Percentiles rank a stretch among this genome's conserved stretches.
Evolutionary conservation across 2,888 invertebrate species (phyloP).

Genomic region (Phyllotreta cruciferae): DNA sequence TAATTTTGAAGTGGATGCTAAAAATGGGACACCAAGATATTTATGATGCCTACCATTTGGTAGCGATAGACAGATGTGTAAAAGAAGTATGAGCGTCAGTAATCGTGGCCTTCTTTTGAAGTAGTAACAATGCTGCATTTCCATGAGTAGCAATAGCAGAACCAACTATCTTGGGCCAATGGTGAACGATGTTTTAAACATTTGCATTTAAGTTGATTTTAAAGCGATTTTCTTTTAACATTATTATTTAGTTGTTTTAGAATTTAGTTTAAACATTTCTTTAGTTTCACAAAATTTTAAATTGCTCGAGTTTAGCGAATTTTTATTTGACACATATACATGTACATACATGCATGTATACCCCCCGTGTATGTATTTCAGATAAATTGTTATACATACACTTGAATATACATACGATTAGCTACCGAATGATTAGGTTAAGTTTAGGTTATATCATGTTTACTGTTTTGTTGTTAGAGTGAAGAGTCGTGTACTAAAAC

Average conservation of each 20-base stretch:
- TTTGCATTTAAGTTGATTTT: conserved; percentile 40
- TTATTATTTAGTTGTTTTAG: conserved; percentile 40
- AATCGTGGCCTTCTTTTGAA: conserved; percentile 58
- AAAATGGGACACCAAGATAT: conserved; percentile 39
- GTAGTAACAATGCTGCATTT: conserved; percentile 59
- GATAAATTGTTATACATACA: conserved; percentile 52
- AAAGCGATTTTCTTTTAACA: conserved; percentile 38
- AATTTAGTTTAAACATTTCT: conserved; percentile 39
- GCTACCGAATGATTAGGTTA: conserved; percentile 53
- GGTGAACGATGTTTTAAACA: conserved; percentile 48
- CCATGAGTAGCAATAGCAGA: conserved; percentile 54
- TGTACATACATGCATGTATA: conserved; percentile 54
- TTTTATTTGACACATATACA: conserved; percentile 40
- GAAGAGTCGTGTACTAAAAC: conserved; percentile 60
- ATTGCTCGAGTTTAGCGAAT: conserved; percentile 34
- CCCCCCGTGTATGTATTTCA: conserved; percentile 35
- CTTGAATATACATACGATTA: conserved; percentile 58
- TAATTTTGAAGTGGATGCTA: conserved; percentile 29
- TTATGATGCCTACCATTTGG: conserved; percentile 58
- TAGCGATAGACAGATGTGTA: conserved; percentile 61
- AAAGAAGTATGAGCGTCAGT: conserved; percentile 59
- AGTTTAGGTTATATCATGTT: conserved; percentile 59
- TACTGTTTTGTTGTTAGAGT: conserved; percentile 58
- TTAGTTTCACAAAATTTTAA: conserved; percentile 42
- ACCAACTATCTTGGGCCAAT: conserved; percentile 55